Conservation (phyloP, 2,113 vertebrate genomes). For the Mormoops blainvillei region DNA sequence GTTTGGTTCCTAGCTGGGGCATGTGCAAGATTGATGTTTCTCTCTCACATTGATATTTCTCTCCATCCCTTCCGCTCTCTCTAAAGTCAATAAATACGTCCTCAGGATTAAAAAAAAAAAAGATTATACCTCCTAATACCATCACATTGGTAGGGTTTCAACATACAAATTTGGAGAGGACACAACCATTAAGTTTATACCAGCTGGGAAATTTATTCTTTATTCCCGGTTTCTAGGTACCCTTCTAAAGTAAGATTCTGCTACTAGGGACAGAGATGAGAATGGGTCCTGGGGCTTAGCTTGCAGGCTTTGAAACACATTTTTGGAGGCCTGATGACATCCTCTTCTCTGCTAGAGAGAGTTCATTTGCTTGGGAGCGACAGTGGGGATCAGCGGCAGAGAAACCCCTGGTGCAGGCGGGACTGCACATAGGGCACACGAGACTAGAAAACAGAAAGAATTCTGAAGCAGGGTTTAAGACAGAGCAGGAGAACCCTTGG, state of each 20-base stretch:
- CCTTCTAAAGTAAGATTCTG: background rate
- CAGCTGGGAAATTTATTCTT: background rate
- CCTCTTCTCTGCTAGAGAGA: background rate
- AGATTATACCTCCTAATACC: background rate
- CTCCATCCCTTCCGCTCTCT: too few species aligned
- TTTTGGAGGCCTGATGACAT: background rate
- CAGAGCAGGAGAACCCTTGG: background rate
- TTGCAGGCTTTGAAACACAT: background rate
- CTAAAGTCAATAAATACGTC: too few species aligned
- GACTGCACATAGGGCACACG: too few species aligned
- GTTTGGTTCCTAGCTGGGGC: too few species aligned
- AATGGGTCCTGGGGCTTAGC: background rate
- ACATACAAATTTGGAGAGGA: background rate
- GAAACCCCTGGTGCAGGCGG: background rate
- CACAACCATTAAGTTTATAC: background rate
- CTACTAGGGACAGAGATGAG: background rate
- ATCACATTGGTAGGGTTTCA: background rate
- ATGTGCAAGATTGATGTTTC: too few species aligned
- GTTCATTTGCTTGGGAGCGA: background rate
- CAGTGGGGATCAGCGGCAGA: background rate
- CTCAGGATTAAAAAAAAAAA: too few species aligned
- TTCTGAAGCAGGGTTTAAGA: background rate
- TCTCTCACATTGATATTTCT: too few species aligned
- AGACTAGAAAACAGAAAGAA: background rate
- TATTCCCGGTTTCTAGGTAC: background rate